These are phyloP conservation scores for Sternarchorhynchus goeldii DNA, from an alignment of 2,797 vertebrate species.

Conservation along the genomic window DNA sequence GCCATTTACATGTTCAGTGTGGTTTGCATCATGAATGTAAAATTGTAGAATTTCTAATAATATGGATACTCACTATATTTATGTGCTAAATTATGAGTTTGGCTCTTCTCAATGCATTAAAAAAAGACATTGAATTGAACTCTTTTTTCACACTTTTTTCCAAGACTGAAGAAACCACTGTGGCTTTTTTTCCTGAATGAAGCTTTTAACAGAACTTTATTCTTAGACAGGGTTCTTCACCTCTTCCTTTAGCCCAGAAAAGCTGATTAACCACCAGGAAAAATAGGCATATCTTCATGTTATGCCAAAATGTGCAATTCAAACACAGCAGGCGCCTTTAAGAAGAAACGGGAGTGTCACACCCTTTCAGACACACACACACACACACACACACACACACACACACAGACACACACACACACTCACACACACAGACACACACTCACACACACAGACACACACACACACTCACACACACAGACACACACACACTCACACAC, in stretches of 20 bases:
- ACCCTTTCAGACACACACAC: conserved; percentile 12
- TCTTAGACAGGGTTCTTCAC: conserved; percentile 13
- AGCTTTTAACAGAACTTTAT: not conserved
- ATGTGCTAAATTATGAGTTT: not conserved
- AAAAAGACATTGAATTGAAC: not conserved
- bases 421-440: conserved; percentile 1
- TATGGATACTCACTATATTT: not conserved
- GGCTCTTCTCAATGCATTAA: not conserved
- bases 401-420: conserved; percentile 22
- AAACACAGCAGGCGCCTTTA: conserved; percentile 29
- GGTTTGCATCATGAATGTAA: conserved; percentile 1
- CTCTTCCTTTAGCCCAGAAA: conserved; percentile 6
- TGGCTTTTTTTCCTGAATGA: not conserved
- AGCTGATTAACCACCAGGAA: conserved; percentile 14
- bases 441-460: conserved; percentile 25
- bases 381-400: conserved; percentile 2
- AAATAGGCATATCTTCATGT: conserved; percentile 3
- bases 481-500: conserved; percentile 17
- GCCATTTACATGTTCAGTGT: not conserved
- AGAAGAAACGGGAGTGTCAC: not conserved
- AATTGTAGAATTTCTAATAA: not conserved
- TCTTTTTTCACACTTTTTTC: not conserved
- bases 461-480: not conserved
- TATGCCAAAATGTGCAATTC: conserved; percentile 20
- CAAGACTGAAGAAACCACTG: not conserved